A percentile compares a stretch with the other conserved stretches of the same genome.
phyloP scores from a whole-genome alignment of 2,888 invertebrate species.

The Cephonodes hylas region DNA sequence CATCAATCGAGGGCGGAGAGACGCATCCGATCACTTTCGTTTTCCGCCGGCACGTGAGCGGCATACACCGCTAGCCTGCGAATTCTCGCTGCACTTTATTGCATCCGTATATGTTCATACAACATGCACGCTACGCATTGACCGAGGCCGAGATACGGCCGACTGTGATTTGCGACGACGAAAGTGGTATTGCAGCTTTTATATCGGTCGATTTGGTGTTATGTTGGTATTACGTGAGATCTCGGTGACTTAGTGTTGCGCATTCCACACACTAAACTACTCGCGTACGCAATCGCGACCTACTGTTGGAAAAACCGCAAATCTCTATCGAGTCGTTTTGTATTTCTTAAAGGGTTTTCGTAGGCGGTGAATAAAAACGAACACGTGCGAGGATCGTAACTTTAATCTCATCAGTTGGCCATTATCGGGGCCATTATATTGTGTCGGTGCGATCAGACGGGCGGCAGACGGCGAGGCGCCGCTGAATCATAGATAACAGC shows the following conservation, averaged over 20 bases:
- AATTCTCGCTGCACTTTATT: conserved; percentile 77
- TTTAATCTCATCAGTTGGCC: conserved; percentile 67
- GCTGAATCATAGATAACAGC: conserved; percentile 76
- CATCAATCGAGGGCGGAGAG: conserved; percentile 74
- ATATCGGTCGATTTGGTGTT: conserved; percentile 75
- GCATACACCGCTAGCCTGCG: conserved; percentile 71
- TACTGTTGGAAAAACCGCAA: not conserved
- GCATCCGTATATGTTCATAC: conserved; percentile 78
- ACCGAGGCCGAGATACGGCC: conserved; percentile 78
- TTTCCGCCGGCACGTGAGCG: conserved; percentile 73
- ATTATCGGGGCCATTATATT: conserved; percentile 69
- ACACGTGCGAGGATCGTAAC: conserved; percentile 54
- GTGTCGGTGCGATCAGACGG: conserved; percentile 70
- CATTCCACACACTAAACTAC: conserved; percentile 12
- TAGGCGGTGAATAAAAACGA: conserved; percentile 27
- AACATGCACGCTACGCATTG: conserved; percentile 76
- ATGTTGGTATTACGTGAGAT: conserved; percentile 70
- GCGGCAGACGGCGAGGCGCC: conserved; percentile 75
- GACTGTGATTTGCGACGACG: conserved; percentile 78
- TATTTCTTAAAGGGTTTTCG: conserved; percentile 1
- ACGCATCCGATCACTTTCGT: conserved; percentile 77
- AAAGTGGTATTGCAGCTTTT: conserved; percentile 80
- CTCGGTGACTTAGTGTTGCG: conserved; percentile 36
- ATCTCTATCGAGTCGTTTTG: too few relatives aligned
- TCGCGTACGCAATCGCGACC: not conserved